Base-by-base conservation (phyloP, 2,797 vertebrate genomes). In the Rhodeus uyekii region DNA sequence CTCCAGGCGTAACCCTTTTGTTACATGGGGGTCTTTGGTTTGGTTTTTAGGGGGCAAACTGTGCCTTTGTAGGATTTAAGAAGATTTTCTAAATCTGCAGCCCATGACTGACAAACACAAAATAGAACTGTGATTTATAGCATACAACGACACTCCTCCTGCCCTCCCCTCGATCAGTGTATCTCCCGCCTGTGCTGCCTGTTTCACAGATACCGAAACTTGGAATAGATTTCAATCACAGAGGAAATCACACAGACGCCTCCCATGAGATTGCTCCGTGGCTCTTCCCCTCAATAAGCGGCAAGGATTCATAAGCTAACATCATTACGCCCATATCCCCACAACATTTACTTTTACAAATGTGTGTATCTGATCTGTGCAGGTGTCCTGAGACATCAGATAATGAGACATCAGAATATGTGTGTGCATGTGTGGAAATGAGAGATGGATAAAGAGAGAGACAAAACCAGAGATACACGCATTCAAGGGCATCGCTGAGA, bases 61-160 rank as follows among this genome's bases (percentile, higher is more conserved):
- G 63, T 65, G 55, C 61, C 63, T 88, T 85, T 86, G 83, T 82
- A 38, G 16, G 78, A 83, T 77, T 83, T 90, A 89, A 90, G 83
- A 84, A 82, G 89, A 87, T 92, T 92, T 89, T 83, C 71, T 88
- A 88, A 91, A 93, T 87, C 88, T 89, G 83, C 82, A 89, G 88
- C 87, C 89, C 83, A 84, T 90, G 89, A 91, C 84, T 90, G 89
- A 90, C 87, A 81, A 67, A 76, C 18, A 44, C 61, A 88, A 88
- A 91, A 89, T 60, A 86, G 82, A 78, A 82, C 60, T 63, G 34
- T 8, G 82, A 84, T 87, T 78, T 88, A 75, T 88, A 67, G 48
- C 73, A 82, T 81, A 86, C 78, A 64, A 68, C 22, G 73, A 69
- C 74, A 63, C 19, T 36, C 79, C 69, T 34, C 58, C 24, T 83